These are phyloP conservation scores for Ophion slaviceki DNA, from an alignment of 2,888 invertebrate genomes.

Conservation along the genomic window DNA sequence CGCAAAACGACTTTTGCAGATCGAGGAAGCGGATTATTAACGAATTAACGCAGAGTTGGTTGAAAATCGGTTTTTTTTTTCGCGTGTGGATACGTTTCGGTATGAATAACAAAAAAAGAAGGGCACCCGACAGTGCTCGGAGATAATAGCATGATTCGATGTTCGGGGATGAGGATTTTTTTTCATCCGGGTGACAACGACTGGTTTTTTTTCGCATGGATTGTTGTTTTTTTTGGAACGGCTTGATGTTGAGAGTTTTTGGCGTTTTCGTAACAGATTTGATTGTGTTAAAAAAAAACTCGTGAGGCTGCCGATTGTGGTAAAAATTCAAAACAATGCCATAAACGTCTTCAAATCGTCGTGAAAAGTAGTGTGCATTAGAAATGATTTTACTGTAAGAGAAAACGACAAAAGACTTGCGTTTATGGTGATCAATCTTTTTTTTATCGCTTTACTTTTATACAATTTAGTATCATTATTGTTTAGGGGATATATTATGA, in stretches of 20 bases:
- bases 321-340: too few relatives aligned
- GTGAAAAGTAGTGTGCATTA: too few relatives aligned
- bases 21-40: constrained; percentile 52
- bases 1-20: constrained; percentile 19
- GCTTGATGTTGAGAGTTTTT: background rate
- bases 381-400: too few relatives aligned
- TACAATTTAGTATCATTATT: too few relatives aligned
- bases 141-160: constrained; percentile 46
- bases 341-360: too few relatives aligned
- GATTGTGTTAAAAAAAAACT: background rate
- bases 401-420: too few relatives aligned
- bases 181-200: background rate
- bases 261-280: background rate
- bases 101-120: constrained; percentile 27
- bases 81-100: background rate
- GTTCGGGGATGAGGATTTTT: constrained; percentile 38
- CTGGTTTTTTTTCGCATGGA: constrained; percentile 29
- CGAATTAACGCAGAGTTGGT: constrained; percentile 54
- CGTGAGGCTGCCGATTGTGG: background rate
- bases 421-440: too few relatives aligned
- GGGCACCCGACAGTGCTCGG: background rate
- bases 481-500: too few relatives aligned
- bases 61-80: constrained; percentile 19
- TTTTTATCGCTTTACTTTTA: too few relatives aligned
- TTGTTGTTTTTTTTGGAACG: background rate